phyloP scores from a whole-genome alignment of 2,113 vertebrate species.

The Agelaius phoeniceus region DNA sequence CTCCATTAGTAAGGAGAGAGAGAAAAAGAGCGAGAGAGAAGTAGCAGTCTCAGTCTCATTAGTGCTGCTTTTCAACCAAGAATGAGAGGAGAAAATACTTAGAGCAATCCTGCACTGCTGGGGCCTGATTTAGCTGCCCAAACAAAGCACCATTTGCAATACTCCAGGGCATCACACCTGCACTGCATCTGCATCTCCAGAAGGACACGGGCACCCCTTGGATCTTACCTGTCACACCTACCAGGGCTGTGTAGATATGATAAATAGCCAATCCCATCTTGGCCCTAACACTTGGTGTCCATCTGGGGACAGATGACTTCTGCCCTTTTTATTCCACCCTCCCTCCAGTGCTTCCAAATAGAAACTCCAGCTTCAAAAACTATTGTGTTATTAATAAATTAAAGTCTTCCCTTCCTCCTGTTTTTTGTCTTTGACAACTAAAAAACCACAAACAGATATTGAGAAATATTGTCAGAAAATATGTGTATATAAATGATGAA shows the following conservation, averaged over 20 bases:
- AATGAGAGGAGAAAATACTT: neutral
- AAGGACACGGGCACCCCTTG: neutral
- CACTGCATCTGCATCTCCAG: neutral
- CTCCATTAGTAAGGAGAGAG: neutral
- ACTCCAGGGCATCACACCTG: neutral
- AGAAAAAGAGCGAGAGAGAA: neutral
- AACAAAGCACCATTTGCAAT: neutral
- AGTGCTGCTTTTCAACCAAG: neutral
- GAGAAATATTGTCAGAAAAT: neutral
- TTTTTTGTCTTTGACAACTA: neutral
- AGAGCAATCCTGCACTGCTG: neutral
- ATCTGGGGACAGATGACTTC: neutral
- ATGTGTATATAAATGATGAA: neutral
- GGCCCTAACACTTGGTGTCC: neutral
- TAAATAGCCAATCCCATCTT: rapidly evolving
- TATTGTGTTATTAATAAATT: neutral
- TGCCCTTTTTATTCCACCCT: neutral
- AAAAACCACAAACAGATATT: neutral
- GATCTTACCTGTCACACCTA: neutral
- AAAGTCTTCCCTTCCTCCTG: neutral
- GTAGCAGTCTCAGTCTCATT: neutral
- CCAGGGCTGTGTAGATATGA: neutral
- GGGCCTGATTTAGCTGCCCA: neutral
- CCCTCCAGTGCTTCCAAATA: neutral
- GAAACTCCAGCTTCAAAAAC: neutral